A percentile compares a stretch with the other conserved stretches of the same genome.
These are phyloP conservation scores for western clawed frog (Xenopus tropicalis) DNA, from an alignment of 2,113 vertebrate genomes.

Conservation along the genomic window UCB_Xtro_10.0 CM004445.2:52882001-52882500, in stretches of 20 bases:
- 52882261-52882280: background rate
- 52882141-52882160: background rate
- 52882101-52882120: conserved; percentile 49
- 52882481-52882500: conserved; percentile 63
- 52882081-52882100: conserved; percentile 75
- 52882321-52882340: too few relatives aligned
- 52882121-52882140: conserved; percentile 53
- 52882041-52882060: conserved; percentile 94
- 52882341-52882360: background rate
- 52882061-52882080: conserved; percentile 83
- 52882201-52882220: background rate
- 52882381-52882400: conserved; percentile 62
- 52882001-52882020: conserved; percentile 46
- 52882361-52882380: background rate
- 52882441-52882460: conserved; percentile 70
- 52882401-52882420: conserved; percentile 63
- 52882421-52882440: conserved; percentile 69
- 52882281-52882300: conserved; percentile 18
- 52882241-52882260: conserved; percentile 16
- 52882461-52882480: conserved; percentile 65
- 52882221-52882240: background rate
- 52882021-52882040: conserved; percentile 74
- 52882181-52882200: conserved; percentile 4
- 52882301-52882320: conserved; percentile 12
- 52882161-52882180: background rate